Base-by-base conservation (phyloP, 2,113 vertebrate species). In the Chloebia gouldiae region DNA sequence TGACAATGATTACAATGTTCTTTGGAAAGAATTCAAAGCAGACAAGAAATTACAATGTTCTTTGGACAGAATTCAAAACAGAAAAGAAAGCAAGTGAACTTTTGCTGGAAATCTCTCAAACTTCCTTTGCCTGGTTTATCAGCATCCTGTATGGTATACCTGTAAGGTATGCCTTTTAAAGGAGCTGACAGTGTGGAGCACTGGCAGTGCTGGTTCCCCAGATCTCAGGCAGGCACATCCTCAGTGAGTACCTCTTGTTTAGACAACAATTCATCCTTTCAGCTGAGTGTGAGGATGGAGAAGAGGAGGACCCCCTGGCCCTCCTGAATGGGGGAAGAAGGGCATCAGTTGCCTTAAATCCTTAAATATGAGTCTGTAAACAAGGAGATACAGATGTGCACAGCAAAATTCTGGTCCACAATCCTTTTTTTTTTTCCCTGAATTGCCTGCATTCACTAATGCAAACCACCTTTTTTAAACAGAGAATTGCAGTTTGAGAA, bases 1-100 rank as follows among this genome's bases (percentile, higher is more conserved):
- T 88, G 45, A 35, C 20, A 25, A 11, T 28, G n/a, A 86, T 94
- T 80, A 44, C 51, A 39, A 14, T 20, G 50, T 77, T 94, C 53
- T 69, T 81, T 72, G 82, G 61, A 63, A 79, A 70, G 47, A 75
- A 71, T 77, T 84, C 78, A 76, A 69, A 78, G 44, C 57, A 42
- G 42, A 53, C 45, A 59, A 84, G 78, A 91, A 90, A 76, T 78
- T 53, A 77, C 54, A 50, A 15, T 54, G 40, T n/a, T 69, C 50
- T 65, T 86, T 84, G 88, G 88, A 81, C 7, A 39, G 49, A 73
- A 65, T 86, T 92, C 59, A 92, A 72, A 82, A 53, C 25, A 53
- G 69, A 59, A 24, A 71, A 89, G 57, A 87, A 86, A 80, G 35
- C 54, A 70, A 77, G 42, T 2, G 4, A 77, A 73, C 19, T 73